phyloP scores from a whole-genome alignment of 2,888 invertebrate genomes.

The Cyclophora punctaria region DNA sequence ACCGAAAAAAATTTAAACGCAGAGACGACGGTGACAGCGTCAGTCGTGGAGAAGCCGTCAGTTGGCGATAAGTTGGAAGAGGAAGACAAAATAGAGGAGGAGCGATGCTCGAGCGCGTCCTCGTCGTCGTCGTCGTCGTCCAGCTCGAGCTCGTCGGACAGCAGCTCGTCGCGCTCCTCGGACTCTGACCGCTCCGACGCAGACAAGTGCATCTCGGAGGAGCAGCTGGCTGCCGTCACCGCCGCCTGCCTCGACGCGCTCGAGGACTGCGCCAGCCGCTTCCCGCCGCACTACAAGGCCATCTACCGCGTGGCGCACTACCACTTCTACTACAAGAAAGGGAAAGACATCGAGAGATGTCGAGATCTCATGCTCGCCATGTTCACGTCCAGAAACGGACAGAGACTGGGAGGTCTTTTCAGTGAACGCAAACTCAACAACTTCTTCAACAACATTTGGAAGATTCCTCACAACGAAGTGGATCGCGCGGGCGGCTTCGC shows the following conservation, averaged over 20 bases:
- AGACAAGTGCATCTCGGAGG: too few relatives aligned
- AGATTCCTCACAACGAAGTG: conserved; percentile 91
- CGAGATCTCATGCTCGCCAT: conserved; percentile 82
- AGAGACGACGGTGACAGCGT: conserved; percentile 14
- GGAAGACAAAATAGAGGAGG: conserved; percentile 54
- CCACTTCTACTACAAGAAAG: conserved; percentile 82
- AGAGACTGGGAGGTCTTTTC: conserved; percentile 87
- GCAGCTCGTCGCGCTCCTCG: conserved; percentile 29
- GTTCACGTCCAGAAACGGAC: conserved; percentile 78
- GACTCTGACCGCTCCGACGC: too few relatives aligned
- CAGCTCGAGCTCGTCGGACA: conserved; percentile 72
- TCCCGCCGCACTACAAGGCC: conserved; percentile 95
- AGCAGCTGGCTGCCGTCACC: conserved; percentile 75
- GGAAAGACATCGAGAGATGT: conserved; percentile 80
- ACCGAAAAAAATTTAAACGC: conserved; percentile 16
- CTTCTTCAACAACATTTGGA: conserved; percentile 96
- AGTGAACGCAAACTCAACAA: conserved; percentile 88
- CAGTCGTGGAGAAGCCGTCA: too few relatives aligned
- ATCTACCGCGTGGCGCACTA: conserved; percentile 90
- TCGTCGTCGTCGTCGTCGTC: conserved; percentile 67
- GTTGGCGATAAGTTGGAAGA: too few relatives aligned
- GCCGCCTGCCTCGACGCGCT: conserved; percentile 83
- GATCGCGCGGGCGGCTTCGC: conserved; percentile 94
- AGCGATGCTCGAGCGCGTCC: conserved; percentile 32
- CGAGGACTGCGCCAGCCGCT: conserved; percentile 88